Evolutionary conservation across 1,140 invertebrate species (phyloP).

Genomic region (Tyrophagus putrescentiae): DNA sequence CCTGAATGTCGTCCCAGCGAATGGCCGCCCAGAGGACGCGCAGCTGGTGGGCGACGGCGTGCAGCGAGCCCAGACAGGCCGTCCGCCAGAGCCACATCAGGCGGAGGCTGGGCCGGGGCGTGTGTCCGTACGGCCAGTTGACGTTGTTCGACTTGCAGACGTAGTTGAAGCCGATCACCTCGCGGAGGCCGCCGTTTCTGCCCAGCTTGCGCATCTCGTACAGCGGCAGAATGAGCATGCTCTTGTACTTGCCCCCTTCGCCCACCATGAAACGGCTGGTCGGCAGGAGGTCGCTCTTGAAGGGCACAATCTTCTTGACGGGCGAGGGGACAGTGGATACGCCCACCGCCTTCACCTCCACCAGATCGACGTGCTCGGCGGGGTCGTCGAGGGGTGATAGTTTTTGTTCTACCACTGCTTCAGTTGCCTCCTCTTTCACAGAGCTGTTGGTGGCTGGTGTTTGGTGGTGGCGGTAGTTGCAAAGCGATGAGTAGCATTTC

Average conservation of each 20-base stretch:
- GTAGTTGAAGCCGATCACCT: conserved; percentile 67
- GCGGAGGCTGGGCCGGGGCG: conserved; percentile 78
- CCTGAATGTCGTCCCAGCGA: conserved; percentile 92
- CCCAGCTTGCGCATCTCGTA: conserved; percentile 66
- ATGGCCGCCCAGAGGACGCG: conserved; percentile 78
- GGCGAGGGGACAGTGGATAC: conserved; percentile 15
- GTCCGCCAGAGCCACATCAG: conserved; percentile 88
- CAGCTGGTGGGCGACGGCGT: conserved; percentile 73
- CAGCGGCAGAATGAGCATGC: conserved; percentile 58
- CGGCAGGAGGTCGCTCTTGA: conserved; percentile 46
- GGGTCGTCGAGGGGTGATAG: neutral
- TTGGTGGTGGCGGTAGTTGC: no score
- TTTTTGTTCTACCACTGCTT: conserved; percentile 3
- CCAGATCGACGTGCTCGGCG: conserved; percentile 21
- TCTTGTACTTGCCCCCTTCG: conserved; percentile 59
- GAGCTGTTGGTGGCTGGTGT: no score
- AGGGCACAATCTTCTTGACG: conserved; percentile 17
- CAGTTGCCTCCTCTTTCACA: no score
- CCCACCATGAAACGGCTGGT: conserved; percentile 62
- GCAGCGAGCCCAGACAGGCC: conserved; percentile 59
- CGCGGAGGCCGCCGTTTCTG: conserved; percentile 53
- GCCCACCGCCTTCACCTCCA: conserved; percentile 19
- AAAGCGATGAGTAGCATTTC: conserved; percentile 60
- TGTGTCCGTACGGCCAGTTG: conserved; percentile 84
- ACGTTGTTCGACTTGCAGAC: conserved; percentile 65